Base-by-base conservation (phyloP, 1,140 invertebrate genomes). In the Pogonognathellus flavescens region DNA sequence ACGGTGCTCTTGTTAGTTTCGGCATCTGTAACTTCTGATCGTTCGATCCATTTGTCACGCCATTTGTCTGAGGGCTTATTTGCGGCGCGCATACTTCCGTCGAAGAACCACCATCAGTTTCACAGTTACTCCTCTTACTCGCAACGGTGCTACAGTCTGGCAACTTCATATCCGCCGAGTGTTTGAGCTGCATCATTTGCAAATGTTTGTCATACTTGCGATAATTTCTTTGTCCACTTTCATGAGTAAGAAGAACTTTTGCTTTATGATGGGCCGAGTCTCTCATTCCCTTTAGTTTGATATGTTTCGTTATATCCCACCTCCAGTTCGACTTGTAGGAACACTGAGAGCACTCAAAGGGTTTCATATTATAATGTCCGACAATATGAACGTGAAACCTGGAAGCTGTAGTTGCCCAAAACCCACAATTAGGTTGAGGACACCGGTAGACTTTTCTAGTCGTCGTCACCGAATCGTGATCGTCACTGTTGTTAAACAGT, bases 261-360 rank as follows among this genome's bases (percentile, higher is more conserved):
- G 92, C 91, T 49, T 90, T 89, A 59, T 95, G 94, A 90, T 97
- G 95, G 57, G 94, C 93, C 83, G 93, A 93, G 92, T 97, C 96
- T 84, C 95, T 92, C 16, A 94, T 94, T 16, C 95, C 94, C 92
- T 97, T 97, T 88, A 97, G 91, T 90, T 96, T 95, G 84, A 98
- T 98, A 90, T 98, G 97, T 91, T 98, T 98, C 60, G 96, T 97
- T 85, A 99, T 97, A 91, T 97, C 96, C 96, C 96, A 98, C 86
- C 96, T 93, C 96, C 96, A 98, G 91, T 98, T 98, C 25, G 96
- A 97, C 86, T 96, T 94, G 90, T 97, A 97, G 25, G 95, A 94
- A 92, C 97, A 99, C 4, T 96, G 92, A 4, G 97, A 98, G 92
- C 97, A 99, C 91, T 97, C 96, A 90, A 98, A 98, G 6, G 97